phyloP scores from a whole-genome alignment of 2,888 invertebrate species.

The Eurytoma californica region DNA sequence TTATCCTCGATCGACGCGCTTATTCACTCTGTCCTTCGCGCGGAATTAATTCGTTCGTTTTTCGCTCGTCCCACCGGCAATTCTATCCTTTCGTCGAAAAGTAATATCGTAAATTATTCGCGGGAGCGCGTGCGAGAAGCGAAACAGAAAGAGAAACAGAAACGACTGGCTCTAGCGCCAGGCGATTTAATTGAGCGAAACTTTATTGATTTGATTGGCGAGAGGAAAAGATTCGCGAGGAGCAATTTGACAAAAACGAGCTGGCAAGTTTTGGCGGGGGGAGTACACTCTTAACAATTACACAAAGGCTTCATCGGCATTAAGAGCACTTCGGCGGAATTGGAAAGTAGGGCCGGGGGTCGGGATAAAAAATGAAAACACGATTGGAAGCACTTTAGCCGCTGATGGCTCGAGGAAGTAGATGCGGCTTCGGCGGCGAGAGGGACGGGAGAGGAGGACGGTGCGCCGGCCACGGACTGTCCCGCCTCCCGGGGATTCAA shows the following conservation, averaged over 20 bases:
- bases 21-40: no score
- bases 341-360: constrained; percentile 28
- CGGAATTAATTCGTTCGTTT: no score
- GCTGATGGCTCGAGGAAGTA: not conserved
- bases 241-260: no score
- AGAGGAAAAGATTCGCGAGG: no score
- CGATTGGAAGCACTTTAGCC: constrained; percentile 36
- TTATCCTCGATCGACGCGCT: no score
- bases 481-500: constrained; percentile 48
- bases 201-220: no score
- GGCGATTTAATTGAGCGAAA: constrained; percentile 16
- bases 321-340: constrained; percentile 41
- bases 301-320: constrained; percentile 15
- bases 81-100: not conserved
- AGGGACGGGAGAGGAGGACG: not conserved
- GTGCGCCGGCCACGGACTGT: constrained; percentile 22
- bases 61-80: not conserved
- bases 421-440: constrained; percentile 1
- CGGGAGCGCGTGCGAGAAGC: no score
- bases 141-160: no score
- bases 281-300: constrained; percentile 38
- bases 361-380: constrained; percentile 35
- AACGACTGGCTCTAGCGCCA: not conserved
- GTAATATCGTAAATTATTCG: constrained; percentile 31
- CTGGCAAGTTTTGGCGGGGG: not conserved